These are phyloP conservation scores for Tympanuchus pallidicinctus DNA, from an alignment of 2,113 vertebrate species.

Conservation along the genomic window DNA sequence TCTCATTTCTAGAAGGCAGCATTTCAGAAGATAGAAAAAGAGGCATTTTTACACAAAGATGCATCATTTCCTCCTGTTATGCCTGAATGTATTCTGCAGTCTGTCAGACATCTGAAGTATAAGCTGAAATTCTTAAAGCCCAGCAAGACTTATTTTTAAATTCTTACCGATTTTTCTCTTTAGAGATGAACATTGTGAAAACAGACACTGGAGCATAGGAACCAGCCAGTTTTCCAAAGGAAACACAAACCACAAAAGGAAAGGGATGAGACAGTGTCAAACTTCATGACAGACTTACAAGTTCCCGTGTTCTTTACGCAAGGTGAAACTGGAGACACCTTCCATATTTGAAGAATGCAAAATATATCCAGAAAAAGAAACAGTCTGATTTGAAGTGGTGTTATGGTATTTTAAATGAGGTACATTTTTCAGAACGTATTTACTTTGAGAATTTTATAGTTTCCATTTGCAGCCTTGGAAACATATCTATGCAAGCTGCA, in stretches of 20 bases:
- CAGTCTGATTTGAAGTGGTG: neutral
- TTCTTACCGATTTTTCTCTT: neutral
- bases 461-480: neutral
- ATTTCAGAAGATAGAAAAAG: neutral
- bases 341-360: neutral
- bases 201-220: neutral
- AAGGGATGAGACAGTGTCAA: neutral
- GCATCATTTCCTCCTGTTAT: slow-evolving; percentile 17
- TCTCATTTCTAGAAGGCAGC: neutral
- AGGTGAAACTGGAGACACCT: neutral
- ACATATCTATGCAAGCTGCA: neutral
- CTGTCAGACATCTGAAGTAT: neutral
- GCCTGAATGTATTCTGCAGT: neutral
- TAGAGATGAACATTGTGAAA: neutral
- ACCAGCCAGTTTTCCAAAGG: neutral
- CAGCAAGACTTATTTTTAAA: neutral
- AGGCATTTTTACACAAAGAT: neutral
- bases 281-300: neutral
- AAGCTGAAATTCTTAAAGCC: slow-evolving; percentile 1
- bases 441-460: neutral
- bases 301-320: neutral
- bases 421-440: rapidly evolving
- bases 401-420: neutral
- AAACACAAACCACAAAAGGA: neutral
- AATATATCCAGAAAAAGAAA: neutral